A percentile compares a stretch with the other conserved stretches of the same genome.
Evolutionary conservation across 2,113 vertebrate genomes (phyloP).

Genomic region (Scophthalmus maximus): DNA sequence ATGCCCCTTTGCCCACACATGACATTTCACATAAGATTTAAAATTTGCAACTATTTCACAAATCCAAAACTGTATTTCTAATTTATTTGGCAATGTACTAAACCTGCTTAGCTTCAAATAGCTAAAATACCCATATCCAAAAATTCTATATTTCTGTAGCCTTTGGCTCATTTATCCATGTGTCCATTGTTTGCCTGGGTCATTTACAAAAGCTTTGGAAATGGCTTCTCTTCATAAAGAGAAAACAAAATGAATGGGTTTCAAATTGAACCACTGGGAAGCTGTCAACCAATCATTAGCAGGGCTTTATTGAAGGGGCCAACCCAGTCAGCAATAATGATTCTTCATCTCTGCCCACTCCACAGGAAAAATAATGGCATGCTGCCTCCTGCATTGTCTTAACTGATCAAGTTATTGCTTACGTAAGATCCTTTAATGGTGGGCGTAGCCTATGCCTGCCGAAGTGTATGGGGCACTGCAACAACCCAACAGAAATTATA

Average conservation of each 20-base stretch:
- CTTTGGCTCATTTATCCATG: constrained; percentile 1
- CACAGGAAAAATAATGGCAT: constrained; percentile 31
- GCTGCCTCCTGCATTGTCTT: constrained; percentile 38
- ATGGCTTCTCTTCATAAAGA: constrained; percentile 2
- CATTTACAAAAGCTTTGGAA: constrained; percentile 26
- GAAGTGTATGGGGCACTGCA: not conserved
- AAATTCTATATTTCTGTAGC: not conserved
- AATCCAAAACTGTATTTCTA: constrained; percentile 13
- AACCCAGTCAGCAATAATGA: constrained; percentile 49
- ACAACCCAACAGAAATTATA: not conserved
- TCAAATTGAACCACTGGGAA: constrained; percentile 22
- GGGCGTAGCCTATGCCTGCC: not conserved
- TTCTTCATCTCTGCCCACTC: constrained; percentile 25
- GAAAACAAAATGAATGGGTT: constrained; percentile 25
- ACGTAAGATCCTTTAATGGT: constrained; percentile 10
- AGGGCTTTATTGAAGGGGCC: constrained; percentile 21
- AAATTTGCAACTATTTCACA: not conserved
- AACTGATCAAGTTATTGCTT: constrained; percentile 17
- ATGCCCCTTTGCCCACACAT: not conserved
- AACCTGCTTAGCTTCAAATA: no score
- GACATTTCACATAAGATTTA: not conserved
- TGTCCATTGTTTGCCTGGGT: constrained; percentile 29
- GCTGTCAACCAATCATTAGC: constrained; percentile 22
- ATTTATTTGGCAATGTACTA: no score
- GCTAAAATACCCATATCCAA: not conserved